Evolutionary conservation across 2,797 vertebrate species (phyloP), one percentile per base, ranked within the genome.

Genomic region (Danionella dracula): DNA sequence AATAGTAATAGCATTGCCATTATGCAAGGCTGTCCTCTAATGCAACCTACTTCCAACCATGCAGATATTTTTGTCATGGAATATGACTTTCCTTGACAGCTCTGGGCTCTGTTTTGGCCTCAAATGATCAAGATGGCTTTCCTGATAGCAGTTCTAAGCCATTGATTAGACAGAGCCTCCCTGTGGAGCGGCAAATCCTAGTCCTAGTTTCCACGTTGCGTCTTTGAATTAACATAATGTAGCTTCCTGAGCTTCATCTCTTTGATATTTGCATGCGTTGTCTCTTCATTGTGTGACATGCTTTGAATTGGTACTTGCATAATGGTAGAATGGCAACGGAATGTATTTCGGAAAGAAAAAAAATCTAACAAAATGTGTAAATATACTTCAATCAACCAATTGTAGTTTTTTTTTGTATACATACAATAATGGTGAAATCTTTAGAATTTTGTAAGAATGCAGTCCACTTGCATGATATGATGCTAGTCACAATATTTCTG

Each of bases 11-110:
- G 27, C 17, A 54, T 31, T 50, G 15, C 48, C 5, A 10, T 75
- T 50, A 40, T 54, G 48, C 20, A 57, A 35, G 63, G 20, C 15
- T 53, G 37, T 55, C 40, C 61, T 49, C 12, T 57, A 44, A 46
- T 65, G 29, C 21, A 45, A 32, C 13, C 29, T 20, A 53, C 42
- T 10, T 61, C 32, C 13, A 46, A 55, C 23, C 55, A 57, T 49
- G 34, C 56, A 56, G 61, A 46, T 70, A 63, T 70, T 72, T 72
- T 63, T 54, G 51, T 42, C 10, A 17, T 50, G 27, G 53, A 49
- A 66, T 56, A 34, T 35, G 44, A 68, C 17, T 31, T 66, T 49
- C 11, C 37, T 56, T 59, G 65, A 31, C 60, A 57, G 34, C 13
- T 27, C 16, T 3, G n/a, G 46, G 45, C n/a, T 0, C 38, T 21